Conservation (phyloP, 2,888 invertebrate genomes). For the Fragum sueziense region DNA sequence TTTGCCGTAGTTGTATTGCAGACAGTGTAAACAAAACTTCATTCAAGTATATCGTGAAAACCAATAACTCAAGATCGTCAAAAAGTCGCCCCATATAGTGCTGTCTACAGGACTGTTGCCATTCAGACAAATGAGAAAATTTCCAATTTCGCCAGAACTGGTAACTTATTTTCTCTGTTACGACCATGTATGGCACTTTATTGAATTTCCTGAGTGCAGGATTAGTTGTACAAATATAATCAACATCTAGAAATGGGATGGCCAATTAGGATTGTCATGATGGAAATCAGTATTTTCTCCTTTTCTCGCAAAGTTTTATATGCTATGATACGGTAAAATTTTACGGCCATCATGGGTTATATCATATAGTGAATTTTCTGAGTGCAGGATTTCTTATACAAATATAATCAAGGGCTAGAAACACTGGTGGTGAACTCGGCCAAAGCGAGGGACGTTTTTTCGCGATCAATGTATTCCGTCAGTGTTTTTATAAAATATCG, state of each 20-base stretch:
- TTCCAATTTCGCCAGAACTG: neutral
- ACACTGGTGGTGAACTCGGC: too few species aligned
- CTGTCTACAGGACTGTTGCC: neutral
- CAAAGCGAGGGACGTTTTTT: too few species aligned
- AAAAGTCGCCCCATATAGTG: neutral
- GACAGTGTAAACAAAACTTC: too few species aligned
- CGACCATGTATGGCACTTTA: neutral
- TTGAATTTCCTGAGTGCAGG: conserved; percentile 12
- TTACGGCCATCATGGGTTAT: too few species aligned
- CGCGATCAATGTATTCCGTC: too few species aligned
- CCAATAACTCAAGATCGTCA: neutral
- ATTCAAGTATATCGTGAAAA: neutral
- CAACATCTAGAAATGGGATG: neutral
- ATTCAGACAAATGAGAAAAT: neutral
- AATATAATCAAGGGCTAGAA: neutral
- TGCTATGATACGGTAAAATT: neutral
- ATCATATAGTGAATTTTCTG: conserved; percentile 3
- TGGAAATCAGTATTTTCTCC: neutral
- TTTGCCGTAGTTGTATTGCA: too few species aligned
- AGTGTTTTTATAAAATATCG: too few species aligned
- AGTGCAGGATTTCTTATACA: neutral
- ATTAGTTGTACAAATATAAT: conserved; percentile 11
- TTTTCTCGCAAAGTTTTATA: neutral
- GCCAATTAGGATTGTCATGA: neutral
- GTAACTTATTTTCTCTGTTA: conserved; percentile 7